Conservation (phyloP, 2,797 vertebrate species). For the Neostethus bicornis region DNA sequence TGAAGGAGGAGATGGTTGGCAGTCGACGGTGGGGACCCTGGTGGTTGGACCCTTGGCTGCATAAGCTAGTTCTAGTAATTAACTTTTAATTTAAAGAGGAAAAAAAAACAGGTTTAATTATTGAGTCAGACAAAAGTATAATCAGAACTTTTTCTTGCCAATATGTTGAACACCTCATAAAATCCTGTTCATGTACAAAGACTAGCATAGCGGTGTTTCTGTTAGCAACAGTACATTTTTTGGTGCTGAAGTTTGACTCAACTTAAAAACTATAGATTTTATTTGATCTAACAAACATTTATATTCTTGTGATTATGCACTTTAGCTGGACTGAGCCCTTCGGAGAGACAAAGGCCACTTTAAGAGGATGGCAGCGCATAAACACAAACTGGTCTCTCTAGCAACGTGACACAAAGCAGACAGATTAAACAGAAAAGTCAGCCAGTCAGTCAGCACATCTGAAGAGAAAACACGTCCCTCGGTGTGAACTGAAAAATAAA, state of each 20-base stretch:
- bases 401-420: constrained; percentile 34
- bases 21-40: no score
- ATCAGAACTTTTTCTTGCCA: constrained; percentile 70
- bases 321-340: constrained; percentile 20
- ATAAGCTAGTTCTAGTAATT: no score
- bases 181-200: constrained; percentile 68
- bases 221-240: constrained; percentile 48
- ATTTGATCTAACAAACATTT: constrained; percentile 9
- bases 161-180: constrained; percentile 76
- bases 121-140: no score
- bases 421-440: constrained; percentile 34
- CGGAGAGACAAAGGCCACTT: constrained; percentile 53
- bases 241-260: constrained; percentile 20
- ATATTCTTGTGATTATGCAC: constrained; percentile 11
- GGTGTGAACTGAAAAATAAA: constrained; percentile 36
- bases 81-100: no score
- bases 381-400: constrained; percentile 33
- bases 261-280: constrained; percentile 11
- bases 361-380: constrained; percentile 22
- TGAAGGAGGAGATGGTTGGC: no score
- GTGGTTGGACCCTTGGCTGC: no score
- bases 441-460: constrained; percentile 22
- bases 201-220: constrained; percentile 51
- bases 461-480: constrained; percentile 10
- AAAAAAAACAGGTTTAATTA: constrained; percentile 13